Percentiles rank a stretch among this genome's conserved stretches.
Conservation (phyloP, 2,797 vertebrate genomes). For the Artibeus lituratus region DNA sequence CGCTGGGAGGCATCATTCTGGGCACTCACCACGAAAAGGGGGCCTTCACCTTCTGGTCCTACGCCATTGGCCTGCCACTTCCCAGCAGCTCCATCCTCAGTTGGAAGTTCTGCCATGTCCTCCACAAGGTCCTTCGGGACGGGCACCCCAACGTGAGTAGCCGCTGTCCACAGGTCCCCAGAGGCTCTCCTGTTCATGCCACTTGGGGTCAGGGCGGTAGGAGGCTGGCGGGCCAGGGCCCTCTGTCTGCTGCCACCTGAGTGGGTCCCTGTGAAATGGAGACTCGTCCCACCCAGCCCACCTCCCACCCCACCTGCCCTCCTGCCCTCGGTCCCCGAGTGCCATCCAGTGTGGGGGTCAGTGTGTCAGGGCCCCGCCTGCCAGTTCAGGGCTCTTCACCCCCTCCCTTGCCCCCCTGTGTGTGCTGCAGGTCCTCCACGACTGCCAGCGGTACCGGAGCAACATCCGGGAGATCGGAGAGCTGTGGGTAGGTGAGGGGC, state of each 20-base stretch:
- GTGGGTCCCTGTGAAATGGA: background rate
- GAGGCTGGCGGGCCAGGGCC: background rate
- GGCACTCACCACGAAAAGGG: constrained; percentile 98
- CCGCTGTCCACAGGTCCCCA: accelerated
- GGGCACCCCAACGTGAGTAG: constrained; percentile 94
- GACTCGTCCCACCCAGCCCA: accelerated
- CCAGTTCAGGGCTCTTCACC: accelerated
- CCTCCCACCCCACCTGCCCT: accelerated
- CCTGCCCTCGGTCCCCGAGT: accelerated
- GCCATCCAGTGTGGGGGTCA: accelerated
- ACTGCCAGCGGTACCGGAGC: constrained; percentile 94
- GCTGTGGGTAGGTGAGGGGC: constrained; percentile 89
- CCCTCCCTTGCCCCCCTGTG: accelerated
- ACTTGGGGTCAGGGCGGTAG: background rate
- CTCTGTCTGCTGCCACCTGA: background rate
- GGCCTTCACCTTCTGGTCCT: constrained; percentile 98
- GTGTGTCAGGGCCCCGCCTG: accelerated
- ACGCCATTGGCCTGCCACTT: constrained; percentile 93
- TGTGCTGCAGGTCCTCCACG: constrained; percentile 91
- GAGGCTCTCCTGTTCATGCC: background rate
- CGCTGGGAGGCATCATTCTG: constrained; percentile 92
- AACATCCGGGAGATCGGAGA: constrained; percentile 90
- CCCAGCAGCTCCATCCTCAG: constrained; percentile 94
- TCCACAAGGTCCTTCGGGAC: constrained; percentile 96
- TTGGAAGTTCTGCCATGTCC: constrained; percentile 98